Evolutionary conservation across 1,140 invertebrate species (phyloP).

Genomic region (Diachasma alloeum): DNA sequence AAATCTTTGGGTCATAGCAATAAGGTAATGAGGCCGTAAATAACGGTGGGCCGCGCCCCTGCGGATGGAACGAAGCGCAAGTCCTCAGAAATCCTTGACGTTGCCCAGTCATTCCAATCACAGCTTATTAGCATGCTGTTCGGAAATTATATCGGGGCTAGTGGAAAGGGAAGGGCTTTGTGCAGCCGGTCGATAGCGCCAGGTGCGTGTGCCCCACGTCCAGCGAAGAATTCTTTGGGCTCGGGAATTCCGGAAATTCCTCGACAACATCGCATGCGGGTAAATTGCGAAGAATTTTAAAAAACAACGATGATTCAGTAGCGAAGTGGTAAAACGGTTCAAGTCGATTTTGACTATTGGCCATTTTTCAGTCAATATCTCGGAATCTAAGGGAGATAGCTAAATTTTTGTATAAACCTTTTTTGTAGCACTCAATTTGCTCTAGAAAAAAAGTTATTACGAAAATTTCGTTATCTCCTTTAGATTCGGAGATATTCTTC

Average conservation of each 20-base stretch:
- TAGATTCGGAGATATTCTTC: no score
- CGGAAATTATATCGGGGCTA: slow-evolving; percentile 55
- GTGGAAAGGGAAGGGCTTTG: slow-evolving; percentile 31
- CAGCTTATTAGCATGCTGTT: slow-evolving; percentile 57
- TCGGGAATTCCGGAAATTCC: not conserved
- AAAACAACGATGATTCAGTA: no score
- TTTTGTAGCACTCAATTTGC: no score
- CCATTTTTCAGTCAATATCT: no score
- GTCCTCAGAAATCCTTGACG: slow-evolving; percentile 3
- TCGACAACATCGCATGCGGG: not conserved
- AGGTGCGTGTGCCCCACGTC: not conserved
- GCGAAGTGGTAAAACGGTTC: no score
- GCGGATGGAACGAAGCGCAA: slow-evolving; percentile 32
- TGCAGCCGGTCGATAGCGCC: slow-evolving; percentile 41
- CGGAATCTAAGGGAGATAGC: no score
- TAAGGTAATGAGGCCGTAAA: slow-evolving; percentile 40
- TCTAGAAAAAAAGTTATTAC: no score
- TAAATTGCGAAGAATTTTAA: no score
- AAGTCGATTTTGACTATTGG: no score
- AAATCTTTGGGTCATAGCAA: slow-evolving; percentile 19
- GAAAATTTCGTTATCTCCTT: no score
- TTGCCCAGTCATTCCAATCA: slow-evolving; percentile 44
- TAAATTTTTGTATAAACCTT: no score
- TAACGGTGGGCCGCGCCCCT: slow-evolving; percentile 47
- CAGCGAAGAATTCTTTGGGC: not conserved